Conservation (phyloP, 1,140 invertebrate species). For the Brachionus rotundiformis region DNA sequence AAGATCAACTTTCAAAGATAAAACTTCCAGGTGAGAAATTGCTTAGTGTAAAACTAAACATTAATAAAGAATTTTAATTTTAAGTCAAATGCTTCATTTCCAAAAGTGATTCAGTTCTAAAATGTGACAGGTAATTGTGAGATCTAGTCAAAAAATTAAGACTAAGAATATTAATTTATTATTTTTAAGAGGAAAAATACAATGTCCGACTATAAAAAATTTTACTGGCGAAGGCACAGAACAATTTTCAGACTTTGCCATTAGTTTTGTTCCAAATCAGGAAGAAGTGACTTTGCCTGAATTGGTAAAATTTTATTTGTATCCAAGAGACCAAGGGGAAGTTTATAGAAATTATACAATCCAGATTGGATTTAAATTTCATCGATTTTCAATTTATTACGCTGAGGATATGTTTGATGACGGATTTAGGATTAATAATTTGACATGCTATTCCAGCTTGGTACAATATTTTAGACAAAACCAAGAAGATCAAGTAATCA, state of each 20-base stretch:
- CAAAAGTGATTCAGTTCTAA: neutral
- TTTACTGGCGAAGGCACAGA: constrained; percentile 36
- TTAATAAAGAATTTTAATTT: neutral
- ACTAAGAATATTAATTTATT: neutral
- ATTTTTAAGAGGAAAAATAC: neutral
- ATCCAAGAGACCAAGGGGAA: neutral
- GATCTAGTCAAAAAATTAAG: no score
- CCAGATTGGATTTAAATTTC: constrained; percentile 40
- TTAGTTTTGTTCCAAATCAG: constrained; percentile 45
- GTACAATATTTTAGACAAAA: constrained; percentile 33
- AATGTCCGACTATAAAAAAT: neutral
- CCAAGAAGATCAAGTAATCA: neutral
- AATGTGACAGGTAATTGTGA: constrained; percentile 22
- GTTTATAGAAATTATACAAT: constrained; percentile 35
- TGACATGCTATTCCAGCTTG: constrained; percentile 12
- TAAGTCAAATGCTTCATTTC: neutral
- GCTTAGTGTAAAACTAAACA: no score
- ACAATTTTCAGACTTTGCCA: neutral
- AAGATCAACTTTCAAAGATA: neutral
- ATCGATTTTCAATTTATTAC: constrained; percentile 45
- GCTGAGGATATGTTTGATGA: constrained; percentile 33
- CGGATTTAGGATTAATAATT: constrained; percentile 28
- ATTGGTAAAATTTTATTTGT: constrained; percentile 43
- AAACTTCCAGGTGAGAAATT: neutral
- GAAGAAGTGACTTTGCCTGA: constrained; percentile 21